phyloP scores from a whole-genome alignment of 1,140 invertebrate species.

The Pissodes strobi region DNA sequence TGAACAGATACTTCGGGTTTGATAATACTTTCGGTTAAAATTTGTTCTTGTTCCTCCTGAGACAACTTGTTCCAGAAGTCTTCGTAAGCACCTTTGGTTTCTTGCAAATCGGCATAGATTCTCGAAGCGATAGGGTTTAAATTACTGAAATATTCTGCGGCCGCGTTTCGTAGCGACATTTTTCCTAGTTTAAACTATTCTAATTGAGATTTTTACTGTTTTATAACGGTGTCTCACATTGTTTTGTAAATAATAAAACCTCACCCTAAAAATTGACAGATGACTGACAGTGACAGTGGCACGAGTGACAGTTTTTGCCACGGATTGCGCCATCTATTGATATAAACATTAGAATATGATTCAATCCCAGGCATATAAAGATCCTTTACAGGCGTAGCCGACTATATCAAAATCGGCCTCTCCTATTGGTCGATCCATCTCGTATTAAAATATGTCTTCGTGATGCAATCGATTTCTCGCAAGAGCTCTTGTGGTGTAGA shows the following conservation, averaged over 20 bases:
- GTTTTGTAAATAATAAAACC: conserved; percentile 19
- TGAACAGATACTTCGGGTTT: conserved; percentile 72
- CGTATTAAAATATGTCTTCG: too few species aligned
- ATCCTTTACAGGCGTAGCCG: too few species aligned
- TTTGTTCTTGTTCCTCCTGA: conserved; percentile 70
- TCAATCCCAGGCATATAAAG: too few species aligned
- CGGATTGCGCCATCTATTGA: neutral
- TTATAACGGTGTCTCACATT: conserved; percentile 23
- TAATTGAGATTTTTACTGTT: conserved; percentile 7
- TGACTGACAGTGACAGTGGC: neutral
- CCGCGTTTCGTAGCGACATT: conserved; percentile 54
- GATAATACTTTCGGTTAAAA: conserved; percentile 76
- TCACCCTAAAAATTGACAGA: neutral
- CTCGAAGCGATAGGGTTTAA: conserved; percentile 70
- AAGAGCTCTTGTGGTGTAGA: too few species aligned
- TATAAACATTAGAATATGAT: neutral
- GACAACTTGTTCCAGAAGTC: conserved; percentile 70
- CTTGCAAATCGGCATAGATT: conserved; percentile 69
- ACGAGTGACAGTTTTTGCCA: neutral
- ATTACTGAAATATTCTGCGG: conserved; percentile 72
- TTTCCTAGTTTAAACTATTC: conserved; percentile 8
- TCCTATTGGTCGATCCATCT: too few species aligned
- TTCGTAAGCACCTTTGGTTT: conserved; percentile 71
- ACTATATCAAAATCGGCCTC: too few species aligned
- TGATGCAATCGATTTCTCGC: too few species aligned